Evolutionary conservation across 2,888 invertebrate species (phyloP).

Genomic region (Drosophila ezoana): DNA sequence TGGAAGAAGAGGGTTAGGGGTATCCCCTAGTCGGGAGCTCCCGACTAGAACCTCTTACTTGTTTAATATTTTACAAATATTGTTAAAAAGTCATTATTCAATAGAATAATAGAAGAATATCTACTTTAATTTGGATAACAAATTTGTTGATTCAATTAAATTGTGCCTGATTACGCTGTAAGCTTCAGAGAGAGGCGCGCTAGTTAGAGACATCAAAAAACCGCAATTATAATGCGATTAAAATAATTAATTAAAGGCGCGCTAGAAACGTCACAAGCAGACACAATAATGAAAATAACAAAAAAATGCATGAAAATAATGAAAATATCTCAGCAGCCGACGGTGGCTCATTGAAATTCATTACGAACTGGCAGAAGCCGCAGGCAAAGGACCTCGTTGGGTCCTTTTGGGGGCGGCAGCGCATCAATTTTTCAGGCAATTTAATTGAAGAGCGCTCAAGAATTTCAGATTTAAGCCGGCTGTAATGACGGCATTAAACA

Average conservation of each 20-base stretch:
- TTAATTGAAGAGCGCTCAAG: conserved; percentile 65
- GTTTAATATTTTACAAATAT: too few species aligned
- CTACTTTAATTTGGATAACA: not conserved
- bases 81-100: too few species aligned
- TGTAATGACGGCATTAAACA: conserved; percentile 38
- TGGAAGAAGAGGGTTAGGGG: too few species aligned
- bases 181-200: not conserved
- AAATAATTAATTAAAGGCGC: conserved; percentile 56
- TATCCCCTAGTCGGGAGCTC: too few species aligned
- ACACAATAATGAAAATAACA: conserved; percentile 31
- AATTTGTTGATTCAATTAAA: not conserved
- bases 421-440: conserved; percentile 73
- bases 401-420: not conserved
- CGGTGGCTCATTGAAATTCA: conserved; percentile 52
- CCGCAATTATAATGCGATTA: conserved; percentile 52
- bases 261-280: conserved; percentile 4
- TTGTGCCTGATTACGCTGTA: not conserved
- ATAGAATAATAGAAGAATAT: too few species aligned
- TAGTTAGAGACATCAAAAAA: conserved; percentile 33
- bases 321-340: conserved; percentile 43
- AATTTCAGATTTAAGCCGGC: conserved; percentile 52
- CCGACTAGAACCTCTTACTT: too few species aligned
- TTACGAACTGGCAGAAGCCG: conserved; percentile 18
- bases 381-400: conserved; percentile 13
- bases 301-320: conserved; percentile 32